These are phyloP conservation scores for Dasyurus viverrinus DNA, from an alignment of 2,113 vertebrate species.

Conservation along the genomic window DNA sequence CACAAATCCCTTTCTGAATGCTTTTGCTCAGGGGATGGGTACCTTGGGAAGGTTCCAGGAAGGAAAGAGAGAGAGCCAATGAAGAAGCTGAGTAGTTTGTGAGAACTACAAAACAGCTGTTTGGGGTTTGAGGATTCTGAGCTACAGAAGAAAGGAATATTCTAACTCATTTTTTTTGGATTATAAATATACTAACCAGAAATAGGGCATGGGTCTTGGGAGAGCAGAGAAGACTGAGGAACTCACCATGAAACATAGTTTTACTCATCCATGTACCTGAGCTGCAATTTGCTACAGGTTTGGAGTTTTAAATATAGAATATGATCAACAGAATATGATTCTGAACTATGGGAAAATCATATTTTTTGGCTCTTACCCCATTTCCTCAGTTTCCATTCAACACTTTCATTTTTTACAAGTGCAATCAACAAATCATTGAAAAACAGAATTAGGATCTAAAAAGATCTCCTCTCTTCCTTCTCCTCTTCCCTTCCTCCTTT, in stretches of 20 bases:
- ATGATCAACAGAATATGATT: background rate
- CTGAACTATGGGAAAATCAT: background rate
- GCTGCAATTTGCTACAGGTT: background rate
- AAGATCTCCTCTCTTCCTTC: background rate
- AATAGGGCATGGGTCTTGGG: background rate
- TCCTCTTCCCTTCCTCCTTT: background rate
- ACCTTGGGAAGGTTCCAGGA: background rate
- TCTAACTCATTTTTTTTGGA: background rate
- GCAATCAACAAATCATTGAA: background rate
- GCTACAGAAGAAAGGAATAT: background rate
- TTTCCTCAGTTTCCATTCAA: background rate
- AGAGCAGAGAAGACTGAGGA: background rate
- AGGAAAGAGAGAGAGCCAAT: fast-evolving
- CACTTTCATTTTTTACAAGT: background rate
- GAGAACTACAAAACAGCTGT: background rate
- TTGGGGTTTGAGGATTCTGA: background rate
- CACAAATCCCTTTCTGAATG: fast-evolving
- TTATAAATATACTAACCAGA: background rate
- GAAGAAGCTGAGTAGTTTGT: fast-evolving
- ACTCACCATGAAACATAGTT: background rate
- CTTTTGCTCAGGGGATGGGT: background rate
- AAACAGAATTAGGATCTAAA: background rate
- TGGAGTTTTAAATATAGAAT: background rate
- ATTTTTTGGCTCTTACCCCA: background rate
- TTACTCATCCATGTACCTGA: background rate